Evolutionary conservation across 1,140 invertebrate species (phyloP).

Genomic region (Leptinotarsa lineolata): DNA sequence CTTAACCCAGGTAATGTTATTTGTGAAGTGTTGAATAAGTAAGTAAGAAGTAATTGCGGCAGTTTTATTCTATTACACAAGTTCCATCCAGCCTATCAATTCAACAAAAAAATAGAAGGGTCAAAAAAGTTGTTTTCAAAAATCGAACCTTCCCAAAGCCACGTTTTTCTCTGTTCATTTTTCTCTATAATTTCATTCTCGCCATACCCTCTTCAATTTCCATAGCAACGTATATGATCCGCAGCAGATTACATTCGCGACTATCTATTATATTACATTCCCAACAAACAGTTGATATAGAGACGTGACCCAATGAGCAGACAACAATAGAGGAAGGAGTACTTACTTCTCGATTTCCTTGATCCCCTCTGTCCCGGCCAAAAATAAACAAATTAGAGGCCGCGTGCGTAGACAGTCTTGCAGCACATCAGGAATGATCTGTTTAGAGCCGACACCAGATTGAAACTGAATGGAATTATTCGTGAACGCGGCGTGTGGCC

Average conservation of each 20-base stretch:
- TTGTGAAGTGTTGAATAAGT: too few species aligned
- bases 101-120: too few species aligned
- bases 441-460: slow-evolving; percentile 14
- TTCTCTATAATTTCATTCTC: too few species aligned
- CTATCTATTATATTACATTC: background rate
- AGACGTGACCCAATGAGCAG: background rate
- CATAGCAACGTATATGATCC: background rate
- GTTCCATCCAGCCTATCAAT: too few species aligned
- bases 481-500: background rate
- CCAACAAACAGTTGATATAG: background rate
- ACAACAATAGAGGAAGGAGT: background rate
- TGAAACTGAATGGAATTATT: slow-evolving; percentile 20
- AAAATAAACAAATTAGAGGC: slow-evolving; percentile 8
- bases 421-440: background rate
- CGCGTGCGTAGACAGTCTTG: background rate
- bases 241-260: background rate
- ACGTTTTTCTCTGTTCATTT: too few species aligned
- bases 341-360: slow-evolving; percentile 9
- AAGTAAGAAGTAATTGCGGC: too few species aligned
- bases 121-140: too few species aligned
- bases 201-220: background rate
- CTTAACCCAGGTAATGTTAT: too few species aligned
- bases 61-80: too few species aligned
- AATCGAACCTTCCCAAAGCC: too few species aligned
- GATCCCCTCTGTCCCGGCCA: background rate